Evolutionary conservation across 2,797 vertebrate species (phyloP).

Genomic region (Dromococcyx pavoninus): DNA sequence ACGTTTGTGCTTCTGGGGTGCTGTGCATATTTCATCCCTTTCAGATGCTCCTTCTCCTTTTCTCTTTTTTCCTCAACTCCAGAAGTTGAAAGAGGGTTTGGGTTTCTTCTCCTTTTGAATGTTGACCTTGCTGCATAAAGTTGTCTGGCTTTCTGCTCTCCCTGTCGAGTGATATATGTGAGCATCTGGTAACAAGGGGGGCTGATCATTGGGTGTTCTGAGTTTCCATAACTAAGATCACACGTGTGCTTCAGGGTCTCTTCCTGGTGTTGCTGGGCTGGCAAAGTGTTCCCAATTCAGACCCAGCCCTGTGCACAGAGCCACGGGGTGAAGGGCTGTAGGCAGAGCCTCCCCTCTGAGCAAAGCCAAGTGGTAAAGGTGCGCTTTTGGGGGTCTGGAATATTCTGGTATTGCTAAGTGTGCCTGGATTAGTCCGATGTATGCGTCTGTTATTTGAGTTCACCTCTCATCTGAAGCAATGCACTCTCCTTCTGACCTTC

Average conservation of each 20-base stretch:
- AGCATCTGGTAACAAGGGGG: neutral
- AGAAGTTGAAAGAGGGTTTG: slow-evolving; percentile 9
- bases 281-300: neutral
- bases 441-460: neutral
- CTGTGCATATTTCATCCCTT: neutral
- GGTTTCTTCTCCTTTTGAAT: neutral
- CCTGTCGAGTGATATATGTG: neutral
- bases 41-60: neutral
- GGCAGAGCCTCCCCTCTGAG: neutral
- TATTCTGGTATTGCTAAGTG: neutral
- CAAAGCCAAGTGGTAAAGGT: neutral
- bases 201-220: neutral
- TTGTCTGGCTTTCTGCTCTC: slow-evolving; percentile 2
- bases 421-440: neutral
- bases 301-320: neutral
- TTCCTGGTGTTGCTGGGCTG: neutral
- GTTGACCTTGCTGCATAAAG: neutral
- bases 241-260: neutral
- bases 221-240: neutral
- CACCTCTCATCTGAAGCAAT: neutral
- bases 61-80: fast-evolving
- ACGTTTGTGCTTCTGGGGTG: neutral
- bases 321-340: neutral
- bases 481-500: neutral
- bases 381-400: neutral